Evolutionary conservation across 2,113 vertebrate species (phyloP).

Genomic region (Heterocephalus glaber): DNA sequence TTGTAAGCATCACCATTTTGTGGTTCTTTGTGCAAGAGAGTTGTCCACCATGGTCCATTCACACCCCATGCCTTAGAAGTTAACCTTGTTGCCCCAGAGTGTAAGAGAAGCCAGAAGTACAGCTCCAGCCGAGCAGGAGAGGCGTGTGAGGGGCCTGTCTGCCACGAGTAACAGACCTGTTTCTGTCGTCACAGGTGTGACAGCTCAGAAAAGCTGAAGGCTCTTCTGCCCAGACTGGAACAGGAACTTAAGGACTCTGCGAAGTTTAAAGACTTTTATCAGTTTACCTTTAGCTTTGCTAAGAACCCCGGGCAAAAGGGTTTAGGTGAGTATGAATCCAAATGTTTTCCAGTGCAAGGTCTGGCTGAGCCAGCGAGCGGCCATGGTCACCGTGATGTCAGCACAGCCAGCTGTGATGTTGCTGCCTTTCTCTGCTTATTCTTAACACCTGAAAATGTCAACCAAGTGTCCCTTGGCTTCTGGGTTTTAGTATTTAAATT

Average conservation of each 20-base stretch:
- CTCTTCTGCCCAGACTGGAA: conserved; percentile 93
- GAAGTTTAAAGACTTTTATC: conserved; percentile 98
- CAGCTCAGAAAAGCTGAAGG: conserved; percentile 93
- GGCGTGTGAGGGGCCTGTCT: accelerated
- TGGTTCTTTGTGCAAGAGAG: neutral
- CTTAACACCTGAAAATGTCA: neutral
- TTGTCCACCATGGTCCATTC: neutral
- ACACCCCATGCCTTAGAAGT: neutral
- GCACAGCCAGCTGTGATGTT: accelerated
- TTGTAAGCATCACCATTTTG: accelerated
- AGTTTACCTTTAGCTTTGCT: conserved; percentile 98
- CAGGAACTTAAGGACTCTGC: conserved; percentile 94
- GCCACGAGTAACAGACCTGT: neutral
- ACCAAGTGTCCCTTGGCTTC: neutral
- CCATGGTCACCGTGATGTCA: neutral
- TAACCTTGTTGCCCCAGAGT: neutral
- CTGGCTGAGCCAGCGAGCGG: neutral
- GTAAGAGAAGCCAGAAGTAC: neutral
- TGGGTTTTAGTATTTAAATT: neutral
- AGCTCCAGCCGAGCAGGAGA: no score
- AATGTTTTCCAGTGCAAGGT: neutral
- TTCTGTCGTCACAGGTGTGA: conserved; percentile 90
- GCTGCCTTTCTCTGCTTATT: neutral
- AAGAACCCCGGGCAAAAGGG: conserved; percentile 98
- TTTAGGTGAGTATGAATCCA: conserved; percentile 88